Conservation (phyloP, 2,888 invertebrate genomes). For the Synergus japonicus region DNA sequence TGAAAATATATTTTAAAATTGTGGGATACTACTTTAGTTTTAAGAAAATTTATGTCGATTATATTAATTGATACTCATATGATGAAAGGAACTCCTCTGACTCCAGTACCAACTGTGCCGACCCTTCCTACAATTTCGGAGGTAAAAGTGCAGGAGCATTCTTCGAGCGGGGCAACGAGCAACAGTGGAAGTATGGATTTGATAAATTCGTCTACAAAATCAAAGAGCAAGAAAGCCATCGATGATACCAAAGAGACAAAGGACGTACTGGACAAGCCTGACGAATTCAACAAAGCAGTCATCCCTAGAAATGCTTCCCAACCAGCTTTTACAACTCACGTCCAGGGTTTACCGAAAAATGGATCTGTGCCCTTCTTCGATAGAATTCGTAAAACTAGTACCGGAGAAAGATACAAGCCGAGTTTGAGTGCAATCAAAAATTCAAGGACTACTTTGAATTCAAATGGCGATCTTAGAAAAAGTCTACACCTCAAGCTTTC, state of each 20-base stretch:
- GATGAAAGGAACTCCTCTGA: constrained; percentile 83
- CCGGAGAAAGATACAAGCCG: constrained; percentile 90
- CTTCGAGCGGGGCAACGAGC: constrained; percentile 80
- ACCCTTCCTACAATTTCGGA: constrained; percentile 94
- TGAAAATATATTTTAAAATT: background rate
- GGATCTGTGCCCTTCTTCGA: constrained; percentile 95
- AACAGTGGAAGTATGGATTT: constrained; percentile 76
- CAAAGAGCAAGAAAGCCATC: constrained; percentile 69
- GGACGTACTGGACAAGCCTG: constrained; percentile 66
- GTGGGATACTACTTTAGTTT: background rate
- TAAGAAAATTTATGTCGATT: constrained; percentile 6
- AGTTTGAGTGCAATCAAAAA: constrained; percentile 90
- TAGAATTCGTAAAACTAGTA: constrained; percentile 89
- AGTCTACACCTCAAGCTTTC: constrained; percentile 80
- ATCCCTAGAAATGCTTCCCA: constrained; percentile 92
- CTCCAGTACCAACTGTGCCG: constrained; percentile 89
- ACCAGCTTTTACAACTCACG: constrained; percentile 88
- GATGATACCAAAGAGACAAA: constrained; percentile 76
- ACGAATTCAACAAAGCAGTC: constrained; percentile 77
- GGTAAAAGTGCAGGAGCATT: constrained; percentile 84
- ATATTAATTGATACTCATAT: constrained; percentile 57
- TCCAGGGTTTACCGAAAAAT: constrained; percentile 89
- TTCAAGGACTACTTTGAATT: constrained; percentile 86
- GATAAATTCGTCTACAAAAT: constrained; percentile 69
- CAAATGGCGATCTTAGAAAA: constrained; percentile 86